Conservation (phyloP, 2,888 invertebrate species). For the Sepiola atlantica region DNA sequence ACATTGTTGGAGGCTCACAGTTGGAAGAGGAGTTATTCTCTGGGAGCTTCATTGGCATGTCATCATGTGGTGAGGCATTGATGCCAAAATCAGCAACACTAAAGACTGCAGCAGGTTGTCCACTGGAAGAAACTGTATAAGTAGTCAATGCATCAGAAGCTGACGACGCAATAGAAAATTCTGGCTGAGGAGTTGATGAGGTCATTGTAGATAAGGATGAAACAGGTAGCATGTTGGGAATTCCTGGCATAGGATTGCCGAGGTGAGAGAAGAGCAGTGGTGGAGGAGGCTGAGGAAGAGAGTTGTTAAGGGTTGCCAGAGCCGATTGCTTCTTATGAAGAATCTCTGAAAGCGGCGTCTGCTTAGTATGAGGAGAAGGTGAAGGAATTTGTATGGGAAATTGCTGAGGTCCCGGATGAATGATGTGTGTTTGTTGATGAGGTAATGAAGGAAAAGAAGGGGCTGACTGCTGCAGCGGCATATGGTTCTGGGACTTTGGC, state of each 20-base stretch:
- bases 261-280: constrained; percentile 43
- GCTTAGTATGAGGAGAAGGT: constrained; percentile 75
- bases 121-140: constrained; percentile 41
- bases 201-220: constrained; percentile 44
- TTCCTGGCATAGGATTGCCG: constrained; percentile 41
- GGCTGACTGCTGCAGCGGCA: constrained; percentile 35
- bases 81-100: constrained; percentile 41
- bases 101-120: constrained; percentile 41
- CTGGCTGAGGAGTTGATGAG: constrained; percentile 45
- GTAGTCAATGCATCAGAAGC: constrained; percentile 44
- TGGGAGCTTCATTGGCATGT: constrained; percentile 39
- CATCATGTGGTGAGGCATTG: constrained; percentile 11
- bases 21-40: background rate
- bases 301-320: constrained; percentile 53
- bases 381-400: constrained; percentile 38
- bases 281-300: constrained; percentile 47
- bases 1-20: background rate
- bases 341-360: constrained; percentile 78
- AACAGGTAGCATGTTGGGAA: constrained; percentile 45
- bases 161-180: constrained; percentile 44
- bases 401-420: constrained; percentile 44
- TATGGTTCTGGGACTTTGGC: constrained; percentile 47
- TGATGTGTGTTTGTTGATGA: constrained; percentile 80
- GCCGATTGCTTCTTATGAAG: constrained; percentile 75
- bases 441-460: constrained; percentile 34